phyloP scores from a whole-genome alignment of 2,113 vertebrate species.

The Ageneiosus marmoratus region DNA sequence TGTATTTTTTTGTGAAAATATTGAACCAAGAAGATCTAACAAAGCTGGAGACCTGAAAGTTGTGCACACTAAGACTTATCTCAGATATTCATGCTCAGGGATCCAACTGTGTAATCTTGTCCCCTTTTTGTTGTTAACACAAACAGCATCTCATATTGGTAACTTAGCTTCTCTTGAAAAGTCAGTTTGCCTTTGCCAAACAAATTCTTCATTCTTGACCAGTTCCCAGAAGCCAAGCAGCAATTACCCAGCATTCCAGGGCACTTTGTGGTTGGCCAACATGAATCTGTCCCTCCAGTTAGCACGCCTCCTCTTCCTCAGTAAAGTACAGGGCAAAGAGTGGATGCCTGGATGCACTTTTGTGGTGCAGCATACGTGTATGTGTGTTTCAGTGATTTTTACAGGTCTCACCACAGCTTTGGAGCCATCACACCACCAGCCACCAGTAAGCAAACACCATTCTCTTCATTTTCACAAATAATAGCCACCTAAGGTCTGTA shows the following conservation, averaged over 20 bases:
- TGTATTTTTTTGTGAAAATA: not conserved
- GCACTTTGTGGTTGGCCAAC: conserved; percentile 70
- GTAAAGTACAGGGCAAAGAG: conserved; percentile 30
- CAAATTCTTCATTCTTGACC: conserved; percentile 45
- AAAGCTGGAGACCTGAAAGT: not conserved
- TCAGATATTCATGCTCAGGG: not conserved
- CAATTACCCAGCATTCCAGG: conserved; percentile 70
- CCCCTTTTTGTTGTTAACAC: not conserved
- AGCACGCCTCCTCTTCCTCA: conserved; percentile 51
- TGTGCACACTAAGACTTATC: not conserved
- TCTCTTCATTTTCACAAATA: conserved; percentile 33
- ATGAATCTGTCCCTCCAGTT: conserved; percentile 66
- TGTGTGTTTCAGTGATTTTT: conserved; percentile 22
- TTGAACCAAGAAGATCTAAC: not conserved
- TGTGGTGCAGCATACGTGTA: conserved; percentile 10
- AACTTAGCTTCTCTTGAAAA: conserved; percentile 27
- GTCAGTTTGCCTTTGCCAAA: conserved; percentile 25
- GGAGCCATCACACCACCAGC: conserved; percentile 34
- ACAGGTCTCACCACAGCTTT: conserved; percentile 47
- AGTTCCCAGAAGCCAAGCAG: conserved; percentile 55
- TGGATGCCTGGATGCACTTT: conserved; percentile 25
- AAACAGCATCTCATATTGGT: conserved; percentile 22
- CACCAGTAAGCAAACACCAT: conserved; percentile 42
- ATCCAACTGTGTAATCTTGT: not conserved
- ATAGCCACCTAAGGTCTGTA: conserved; percentile 18